Conservation (phyloP, 2,113 vertebrate species). For the Haemorhous mexicanus region DNA sequence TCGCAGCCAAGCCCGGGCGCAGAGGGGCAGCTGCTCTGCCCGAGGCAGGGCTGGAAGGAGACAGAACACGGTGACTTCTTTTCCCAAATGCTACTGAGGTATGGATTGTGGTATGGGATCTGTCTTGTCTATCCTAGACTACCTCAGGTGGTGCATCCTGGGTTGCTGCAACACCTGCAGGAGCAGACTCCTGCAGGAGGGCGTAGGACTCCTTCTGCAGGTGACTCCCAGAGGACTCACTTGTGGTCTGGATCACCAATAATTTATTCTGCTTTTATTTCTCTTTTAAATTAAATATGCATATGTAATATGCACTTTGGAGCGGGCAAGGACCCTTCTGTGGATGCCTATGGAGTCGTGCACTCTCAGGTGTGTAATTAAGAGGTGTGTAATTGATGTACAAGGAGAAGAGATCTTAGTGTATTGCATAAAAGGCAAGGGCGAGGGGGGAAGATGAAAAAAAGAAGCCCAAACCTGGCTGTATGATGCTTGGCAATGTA, state of each 20-base stretch:
- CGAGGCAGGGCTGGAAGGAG: not conserved
- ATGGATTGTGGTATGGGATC: not conserved
- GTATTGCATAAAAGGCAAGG: not conserved
- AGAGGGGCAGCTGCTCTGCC: not conserved
- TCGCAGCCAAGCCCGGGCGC: not conserved
- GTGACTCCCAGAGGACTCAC: conserved; percentile 17
- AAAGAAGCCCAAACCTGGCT: not conserved
- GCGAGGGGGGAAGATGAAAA: no score
- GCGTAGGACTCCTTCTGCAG: not conserved
- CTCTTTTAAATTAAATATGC: conserved; percentile 56
- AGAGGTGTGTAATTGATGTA: conserved; percentile 46
- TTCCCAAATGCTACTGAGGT: accelerated
- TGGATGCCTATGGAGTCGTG: not conserved
- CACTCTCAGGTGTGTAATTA: conserved; percentile 59
- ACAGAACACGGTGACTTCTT: not conserved
- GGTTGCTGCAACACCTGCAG: not conserved
- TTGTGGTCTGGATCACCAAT: not conserved
- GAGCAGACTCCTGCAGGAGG: not conserved
- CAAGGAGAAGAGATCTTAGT: conserved; percentile 1
- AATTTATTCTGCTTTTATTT: conserved; percentile 52
- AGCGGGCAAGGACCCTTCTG: conserved; percentile 55
- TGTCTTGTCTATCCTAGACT: not conserved
- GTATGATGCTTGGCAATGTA: not conserved
- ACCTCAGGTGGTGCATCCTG: not conserved
- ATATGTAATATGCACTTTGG: conserved; percentile 32